phyloP scores from a whole-genome alignment of 2,888 invertebrate genomes.

The Machimus atricapillus region DNA sequence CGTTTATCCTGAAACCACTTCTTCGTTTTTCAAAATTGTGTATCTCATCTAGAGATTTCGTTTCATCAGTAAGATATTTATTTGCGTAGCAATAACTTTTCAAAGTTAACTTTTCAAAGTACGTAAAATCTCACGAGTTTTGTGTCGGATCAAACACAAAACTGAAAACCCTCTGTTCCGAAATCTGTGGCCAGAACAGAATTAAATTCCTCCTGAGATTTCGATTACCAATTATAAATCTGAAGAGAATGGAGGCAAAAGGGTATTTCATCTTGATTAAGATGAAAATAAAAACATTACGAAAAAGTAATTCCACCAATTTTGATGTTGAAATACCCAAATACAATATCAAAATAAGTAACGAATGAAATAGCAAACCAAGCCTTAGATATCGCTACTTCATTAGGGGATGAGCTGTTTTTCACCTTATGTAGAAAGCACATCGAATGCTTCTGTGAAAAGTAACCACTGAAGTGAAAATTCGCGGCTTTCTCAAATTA shows the following conservation, averaged over 20 bases:
- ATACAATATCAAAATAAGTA: neutral
- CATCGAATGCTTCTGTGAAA: too few relatives aligned
- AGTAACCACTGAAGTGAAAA: neutral
- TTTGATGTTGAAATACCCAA: neutral
- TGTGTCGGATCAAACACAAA: neutral
- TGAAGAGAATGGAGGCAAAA: neutral
- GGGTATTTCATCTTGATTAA: neutral
- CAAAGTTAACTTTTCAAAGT: too few relatives aligned
- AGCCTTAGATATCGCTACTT: neutral
- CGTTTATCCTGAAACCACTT: too few relatives aligned
- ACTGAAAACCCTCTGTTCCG: neutral
- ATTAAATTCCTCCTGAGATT: neutral
- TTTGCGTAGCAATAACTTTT: too few relatives aligned
- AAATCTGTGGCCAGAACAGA: neutral
- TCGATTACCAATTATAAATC: too few relatives aligned
- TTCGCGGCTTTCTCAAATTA: neutral
- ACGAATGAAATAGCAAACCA: neutral
- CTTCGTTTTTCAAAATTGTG: too few relatives aligned
- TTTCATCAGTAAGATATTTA: too few relatives aligned
- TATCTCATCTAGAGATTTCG: too few relatives aligned
- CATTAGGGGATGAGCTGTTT: neutral
- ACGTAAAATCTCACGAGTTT: neutral
- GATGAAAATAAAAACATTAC: too few relatives aligned
- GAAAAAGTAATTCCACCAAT: neutral
- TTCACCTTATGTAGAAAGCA: neutral